These are phyloP conservation scores for Epirrhoe tristata DNA, from an alignment of 2,888 invertebrate species.

Conservation along the genomic window DNA sequence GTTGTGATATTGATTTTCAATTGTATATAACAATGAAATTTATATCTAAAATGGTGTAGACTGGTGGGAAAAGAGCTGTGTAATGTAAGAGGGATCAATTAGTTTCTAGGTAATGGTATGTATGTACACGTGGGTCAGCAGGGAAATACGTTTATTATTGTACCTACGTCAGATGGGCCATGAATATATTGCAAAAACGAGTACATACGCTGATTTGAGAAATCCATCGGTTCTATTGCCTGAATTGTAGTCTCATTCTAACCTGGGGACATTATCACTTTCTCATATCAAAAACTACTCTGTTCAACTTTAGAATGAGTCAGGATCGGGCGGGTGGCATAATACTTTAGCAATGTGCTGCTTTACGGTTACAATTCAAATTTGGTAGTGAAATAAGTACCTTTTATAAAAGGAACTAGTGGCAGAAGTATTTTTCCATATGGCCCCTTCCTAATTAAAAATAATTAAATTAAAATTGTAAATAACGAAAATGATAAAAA, in stretches of 20 bases:
- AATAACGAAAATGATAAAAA: slow-evolving; percentile 1
- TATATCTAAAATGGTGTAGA: slow-evolving; percentile 54
- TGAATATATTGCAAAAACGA: slow-evolving; percentile 15
- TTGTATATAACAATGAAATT: slow-evolving; percentile 33
- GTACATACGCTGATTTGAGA: slow-evolving; percentile 14
- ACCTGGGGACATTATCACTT: neutral
- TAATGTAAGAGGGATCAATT: slow-evolving; percentile 83
- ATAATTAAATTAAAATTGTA: slow-evolving; percentile 3
- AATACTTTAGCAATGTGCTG: neutral
- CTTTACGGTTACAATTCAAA: neutral
- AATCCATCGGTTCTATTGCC: slow-evolving; percentile 1
- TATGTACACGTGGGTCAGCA: slow-evolving; percentile 51
- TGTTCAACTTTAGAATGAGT: slow-evolving; percentile 4
- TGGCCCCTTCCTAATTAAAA: neutral
- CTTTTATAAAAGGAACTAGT: neutral
- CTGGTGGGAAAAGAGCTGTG: slow-evolving; percentile 70
- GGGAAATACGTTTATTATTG: slow-evolving; percentile 9
- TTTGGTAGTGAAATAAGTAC: neutral
- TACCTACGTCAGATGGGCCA: slow-evolving; percentile 44
- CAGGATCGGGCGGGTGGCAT: neutral
- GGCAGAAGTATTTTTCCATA: neutral
- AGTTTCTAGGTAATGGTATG: slow-evolving; percentile 71
- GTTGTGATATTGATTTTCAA: slow-evolving; percentile 34
- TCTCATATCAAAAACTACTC: slow-evolving; percentile 16
- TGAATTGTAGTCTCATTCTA: slow-evolving; percentile 4